Percentiles rank a stretch among this genome's conserved stretches.
These are phyloP conservation scores for Thecocarcelia acutangulata DNA, from an alignment of 2,888 invertebrate genomes.

Conservation along the genomic window DNA sequence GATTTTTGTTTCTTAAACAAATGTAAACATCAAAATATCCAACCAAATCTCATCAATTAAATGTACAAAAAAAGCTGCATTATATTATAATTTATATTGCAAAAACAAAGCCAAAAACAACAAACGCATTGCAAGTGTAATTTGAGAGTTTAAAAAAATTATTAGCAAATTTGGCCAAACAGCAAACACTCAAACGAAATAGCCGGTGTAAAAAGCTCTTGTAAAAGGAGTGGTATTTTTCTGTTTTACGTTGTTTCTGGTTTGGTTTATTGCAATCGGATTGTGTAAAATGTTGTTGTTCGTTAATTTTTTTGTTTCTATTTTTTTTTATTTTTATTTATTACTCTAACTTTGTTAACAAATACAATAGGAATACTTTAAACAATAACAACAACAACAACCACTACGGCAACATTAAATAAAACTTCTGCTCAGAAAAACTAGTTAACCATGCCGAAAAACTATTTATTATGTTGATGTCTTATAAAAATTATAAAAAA, in stretches of 20 bases:
- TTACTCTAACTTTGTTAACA: slow-evolving; percentile 36
- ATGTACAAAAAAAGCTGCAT: slow-evolving; percentile 3
- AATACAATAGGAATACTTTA: slow-evolving; percentile 31
- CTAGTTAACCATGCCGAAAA: slow-evolving; percentile 54
- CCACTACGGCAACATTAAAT: neutral
- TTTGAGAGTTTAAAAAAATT: slow-evolving; percentile 43
- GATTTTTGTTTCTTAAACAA: slow-evolving; percentile 1
- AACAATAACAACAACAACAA: slow-evolving; percentile 13
- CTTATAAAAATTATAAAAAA: slow-evolving; percentile 10
- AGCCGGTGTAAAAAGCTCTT: slow-evolving; percentile 35
- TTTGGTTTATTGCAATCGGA: slow-evolving; percentile 29
- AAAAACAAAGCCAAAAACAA: slow-evolving; percentile 36
- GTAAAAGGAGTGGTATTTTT: slow-evolving; percentile 29
- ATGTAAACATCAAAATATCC: neutral
- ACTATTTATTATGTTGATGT: slow-evolving; percentile 48
- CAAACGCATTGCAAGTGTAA: slow-evolving; percentile 55
- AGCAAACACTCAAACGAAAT: slow-evolving; percentile 11
- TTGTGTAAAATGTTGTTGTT: slow-evolving; percentile 42
- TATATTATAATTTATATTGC: slow-evolving; percentile 12
- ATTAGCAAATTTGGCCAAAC: slow-evolving; percentile 21
- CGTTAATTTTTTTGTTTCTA: neutral
- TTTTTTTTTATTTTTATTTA: slow-evolving; percentile 40
- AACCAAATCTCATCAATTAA: slow-evolving; percentile 39
- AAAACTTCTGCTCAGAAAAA: slow-evolving; percentile 49
- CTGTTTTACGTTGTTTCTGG: neutral